phyloP scores from a whole-genome alignment of 2,797 vertebrate genomes.

The Discoglossus pictus region DNA sequence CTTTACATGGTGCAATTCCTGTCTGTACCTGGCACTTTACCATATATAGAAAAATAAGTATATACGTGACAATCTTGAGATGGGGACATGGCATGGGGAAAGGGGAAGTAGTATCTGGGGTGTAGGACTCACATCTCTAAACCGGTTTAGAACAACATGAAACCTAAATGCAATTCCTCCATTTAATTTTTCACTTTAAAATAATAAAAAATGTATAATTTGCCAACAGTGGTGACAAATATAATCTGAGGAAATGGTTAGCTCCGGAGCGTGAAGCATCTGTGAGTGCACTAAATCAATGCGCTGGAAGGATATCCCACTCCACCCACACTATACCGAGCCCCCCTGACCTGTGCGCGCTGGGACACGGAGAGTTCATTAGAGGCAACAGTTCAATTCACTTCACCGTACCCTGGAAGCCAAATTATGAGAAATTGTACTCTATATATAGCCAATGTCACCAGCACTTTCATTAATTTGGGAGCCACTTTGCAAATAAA shows the following conservation, averaged over 20 bases:
- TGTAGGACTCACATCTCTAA: no score
- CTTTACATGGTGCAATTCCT: no score
- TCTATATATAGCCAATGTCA: not conserved
- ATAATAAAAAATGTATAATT: no score
- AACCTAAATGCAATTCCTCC: no score
- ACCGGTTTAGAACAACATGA: no score
- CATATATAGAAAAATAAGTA: no score
- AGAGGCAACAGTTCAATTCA: conserved; percentile 10
- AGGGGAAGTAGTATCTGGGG: no score
- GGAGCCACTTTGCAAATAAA: not conserved
- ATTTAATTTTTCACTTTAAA: no score
- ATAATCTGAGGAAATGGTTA: conserved; percentile 1
- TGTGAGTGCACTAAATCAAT: not conserved
- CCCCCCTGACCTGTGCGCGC: not conserved
- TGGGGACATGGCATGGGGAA: no score
- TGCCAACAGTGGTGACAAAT: not conserved
- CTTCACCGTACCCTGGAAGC: not conserved
- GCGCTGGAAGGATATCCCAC: conserved; percentile 4
- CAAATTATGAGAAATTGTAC: conserved; percentile 3
- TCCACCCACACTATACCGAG: conserved; percentile 14
- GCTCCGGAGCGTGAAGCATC: not conserved
- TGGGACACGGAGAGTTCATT: conserved; percentile 1
- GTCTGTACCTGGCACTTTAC: no score
- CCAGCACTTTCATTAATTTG: not conserved
- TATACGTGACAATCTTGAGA: no score